Evolutionary conservation across 1,140 invertebrate species (phyloP).

Genomic region (Calephelis nemesis): DNA sequence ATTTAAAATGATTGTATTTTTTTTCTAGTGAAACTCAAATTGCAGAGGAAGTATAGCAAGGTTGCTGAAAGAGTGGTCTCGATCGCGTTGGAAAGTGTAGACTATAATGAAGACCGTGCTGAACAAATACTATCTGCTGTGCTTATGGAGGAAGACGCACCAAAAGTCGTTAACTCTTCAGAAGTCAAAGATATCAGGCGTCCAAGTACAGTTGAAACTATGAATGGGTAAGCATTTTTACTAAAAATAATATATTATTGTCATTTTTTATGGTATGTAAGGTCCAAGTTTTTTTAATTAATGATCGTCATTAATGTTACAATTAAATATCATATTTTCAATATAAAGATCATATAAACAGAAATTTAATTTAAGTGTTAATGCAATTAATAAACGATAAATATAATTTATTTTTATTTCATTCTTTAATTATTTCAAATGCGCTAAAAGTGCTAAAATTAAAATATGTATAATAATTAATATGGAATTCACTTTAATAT

Average conservation of each 20-base stretch:
- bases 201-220: conserved; percentile 28
- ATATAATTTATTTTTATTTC: too few species aligned
- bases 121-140: conserved; percentile 88
- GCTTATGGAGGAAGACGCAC: conserved; percentile 78
- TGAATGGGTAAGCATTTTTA: conserved; percentile 42
- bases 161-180: conserved; percentile 35
- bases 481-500: too few species aligned
- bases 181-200: conserved; percentile 41
- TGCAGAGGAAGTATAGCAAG: conserved; percentile 87
- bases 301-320: too few species aligned
- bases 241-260: neutral
- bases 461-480: too few species aligned
- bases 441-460: too few species aligned
- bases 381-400: too few species aligned
- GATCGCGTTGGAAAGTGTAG: conserved; percentile 92
- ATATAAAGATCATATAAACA: too few species aligned
- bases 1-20: neutral
- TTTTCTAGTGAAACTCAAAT: conserved; percentile 84
- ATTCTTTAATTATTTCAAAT: too few species aligned
- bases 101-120: conserved; percentile 89
- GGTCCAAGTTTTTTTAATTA: too few species aligned
- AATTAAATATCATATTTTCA: too few species aligned
- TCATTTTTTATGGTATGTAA: too few species aligned
- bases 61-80: conserved; percentile 89
- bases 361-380: too few species aligned